phyloP scores from a whole-genome alignment of 2,797 vertebrate species.

The Menidia menidia region DNA sequence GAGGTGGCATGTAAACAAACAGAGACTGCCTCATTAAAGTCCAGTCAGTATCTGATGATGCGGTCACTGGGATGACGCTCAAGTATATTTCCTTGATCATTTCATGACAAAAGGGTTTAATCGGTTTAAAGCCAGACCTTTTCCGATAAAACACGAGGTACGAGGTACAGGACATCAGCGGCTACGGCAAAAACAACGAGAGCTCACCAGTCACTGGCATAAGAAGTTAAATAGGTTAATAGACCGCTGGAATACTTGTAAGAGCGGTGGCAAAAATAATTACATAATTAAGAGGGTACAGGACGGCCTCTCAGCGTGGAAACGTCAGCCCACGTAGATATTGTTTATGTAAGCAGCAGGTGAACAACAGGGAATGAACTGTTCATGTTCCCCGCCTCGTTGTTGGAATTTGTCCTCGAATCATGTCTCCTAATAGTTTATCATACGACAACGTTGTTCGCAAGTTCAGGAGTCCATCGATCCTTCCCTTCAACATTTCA shows the following conservation, averaged over 20 bases:
- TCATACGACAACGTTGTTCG: too few species aligned
- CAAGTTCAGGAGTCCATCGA: too few species aligned
- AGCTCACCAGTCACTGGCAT: not conserved
- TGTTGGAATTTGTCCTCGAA: not conserved
- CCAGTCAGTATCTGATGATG: slow-evolving; percentile 1
- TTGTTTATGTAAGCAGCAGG: not conserved
- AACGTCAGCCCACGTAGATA: not conserved
- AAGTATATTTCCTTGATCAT: not conserved
- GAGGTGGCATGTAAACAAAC: slow-evolving; percentile 30
- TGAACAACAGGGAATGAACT: not conserved
- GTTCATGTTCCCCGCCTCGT: not conserved
- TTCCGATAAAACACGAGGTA: slow-evolving; percentile 6
- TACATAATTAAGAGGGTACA: not conserved
- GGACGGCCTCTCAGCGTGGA: not conserved
- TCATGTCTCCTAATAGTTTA: not conserved
- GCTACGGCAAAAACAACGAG: not conserved
- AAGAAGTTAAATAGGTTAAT: not conserved
- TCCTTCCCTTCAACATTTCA: too few species aligned
- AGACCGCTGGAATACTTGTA: not conserved
- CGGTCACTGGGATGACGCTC: not conserved
- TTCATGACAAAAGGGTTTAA: not conserved
- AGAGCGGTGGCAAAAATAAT: not conserved
- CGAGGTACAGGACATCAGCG: not conserved
- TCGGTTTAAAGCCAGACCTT: not conserved
- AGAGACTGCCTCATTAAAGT: slow-evolving; percentile 16